Evolutionary conservation across 2,888 invertebrate genomes (phyloP), one percentile per base, ranked within the genome.

Genomic region (Erebia ligea): DNA sequence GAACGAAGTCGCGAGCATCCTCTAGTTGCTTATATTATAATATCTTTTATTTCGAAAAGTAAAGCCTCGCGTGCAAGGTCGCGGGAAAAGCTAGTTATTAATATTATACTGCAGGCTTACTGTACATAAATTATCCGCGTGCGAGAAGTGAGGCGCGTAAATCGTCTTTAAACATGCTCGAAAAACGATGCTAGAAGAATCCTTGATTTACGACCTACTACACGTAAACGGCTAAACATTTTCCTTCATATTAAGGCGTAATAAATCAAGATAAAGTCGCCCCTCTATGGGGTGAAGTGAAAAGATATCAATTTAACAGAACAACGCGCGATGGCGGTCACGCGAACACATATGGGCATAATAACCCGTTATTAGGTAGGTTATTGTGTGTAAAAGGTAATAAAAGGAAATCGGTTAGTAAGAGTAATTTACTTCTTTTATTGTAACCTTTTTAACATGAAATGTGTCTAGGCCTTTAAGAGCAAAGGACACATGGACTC

Each of bases 261-360:
- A 84, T 88, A 87, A 86, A 88, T 88, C 85, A 88, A 83, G 84
- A 87, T 84, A 85, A 83, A 81, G 77, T 77, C 73, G 62, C 77
- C 77, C 78, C 77, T 80, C 76, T 72, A 78, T 80, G 78, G 81
- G 80, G 82, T 82, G 85, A 84, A 86, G 83, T 85, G 86, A 81
- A 82, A 84, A 85, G 86, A 86, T 88, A 87, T 86, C 85, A 82
- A 84, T 87, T 86, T 84, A 84, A 84, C 81, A 80, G 81, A 80
- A 84, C 82, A 82, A 80, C 81, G 76, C 77, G 19, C 75, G 76
- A 77, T 76, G 73, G 76, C 72, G 79, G 86, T 86, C 88, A 88
- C 88, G 88, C 87, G 82, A 87, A 71, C 77, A 73, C 73, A 72
- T 65, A 72, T 66, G 68, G 69, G 69, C 73, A 69, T 77, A 76